A percentile compares a stretch with the other conserved stretches of the same genome.
These are phyloP conservation scores for Platycheirus albimanus DNA, from an alignment of 2,888 invertebrate genomes.

Conservation along the genomic window DNA sequence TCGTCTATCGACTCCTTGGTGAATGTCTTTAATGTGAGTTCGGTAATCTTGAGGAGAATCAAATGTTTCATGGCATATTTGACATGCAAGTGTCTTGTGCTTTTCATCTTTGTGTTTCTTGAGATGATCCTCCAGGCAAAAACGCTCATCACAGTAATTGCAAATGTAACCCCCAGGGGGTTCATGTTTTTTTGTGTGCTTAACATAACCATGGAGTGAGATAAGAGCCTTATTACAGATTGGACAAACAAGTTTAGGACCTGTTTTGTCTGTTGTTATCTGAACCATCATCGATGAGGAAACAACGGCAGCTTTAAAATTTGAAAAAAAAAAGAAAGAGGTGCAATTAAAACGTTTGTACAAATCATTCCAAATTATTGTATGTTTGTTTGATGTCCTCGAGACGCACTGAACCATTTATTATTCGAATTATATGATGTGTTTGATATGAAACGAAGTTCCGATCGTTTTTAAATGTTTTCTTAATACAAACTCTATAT, in stretches of 20 bases:
- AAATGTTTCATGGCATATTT: slow-evolving; percentile 79
- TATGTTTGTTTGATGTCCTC: no score
- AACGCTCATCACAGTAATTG: slow-evolving; percentile 80
- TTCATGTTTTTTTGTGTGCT: slow-evolving; percentile 82
- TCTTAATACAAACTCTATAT: no score
- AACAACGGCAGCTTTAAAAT: neutral
- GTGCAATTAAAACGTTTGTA: no score
- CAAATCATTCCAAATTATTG: no score
- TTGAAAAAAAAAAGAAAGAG: no score
- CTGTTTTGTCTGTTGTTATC: slow-evolving; percentile 79
- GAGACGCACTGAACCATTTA: no score
- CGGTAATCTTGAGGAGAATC: slow-evolving; percentile 80
- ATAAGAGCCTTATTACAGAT: slow-evolving; percentile 80
- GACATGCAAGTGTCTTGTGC: slow-evolving; percentile 80
- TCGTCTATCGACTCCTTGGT: slow-evolving; percentile 81
- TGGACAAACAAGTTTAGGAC: slow-evolving; percentile 80
- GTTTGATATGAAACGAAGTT: no score
- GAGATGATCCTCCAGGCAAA: slow-evolving; percentile 78
- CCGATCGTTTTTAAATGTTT: no score
- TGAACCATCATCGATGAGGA: slow-evolving; percentile 78
- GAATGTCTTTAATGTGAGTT: slow-evolving; percentile 81
- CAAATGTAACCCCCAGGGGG: slow-evolving; percentile 82
- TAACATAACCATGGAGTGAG: slow-evolving; percentile 80
- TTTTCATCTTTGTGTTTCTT: slow-evolving; percentile 78
- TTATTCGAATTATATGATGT: no score